Evolutionary conservation across 30 jellyfish, hydroid and myxozoan species (phyloP), one percentile per base, ranked within the genome.

Genomic region (Aurelia aurita complex sp. Pacific): DNA sequence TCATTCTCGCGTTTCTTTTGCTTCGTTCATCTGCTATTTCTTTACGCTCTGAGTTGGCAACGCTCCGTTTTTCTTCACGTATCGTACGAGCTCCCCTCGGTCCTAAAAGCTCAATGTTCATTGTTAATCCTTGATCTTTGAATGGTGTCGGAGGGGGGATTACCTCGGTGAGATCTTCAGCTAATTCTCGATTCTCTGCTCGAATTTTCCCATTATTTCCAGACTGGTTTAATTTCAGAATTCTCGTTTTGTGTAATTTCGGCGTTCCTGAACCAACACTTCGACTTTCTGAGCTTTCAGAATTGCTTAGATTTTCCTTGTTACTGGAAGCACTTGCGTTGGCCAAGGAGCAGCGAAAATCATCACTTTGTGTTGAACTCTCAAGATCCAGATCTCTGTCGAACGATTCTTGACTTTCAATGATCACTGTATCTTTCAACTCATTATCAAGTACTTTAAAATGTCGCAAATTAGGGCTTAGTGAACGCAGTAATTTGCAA

Each of bases 111-210:
- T 81, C 91, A 23, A 83, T 42, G n/a, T 83, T 73, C 73, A 83
- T 74, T 65, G 33, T 63, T 53, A 76, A 19, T 5, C 71, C 83
- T 35, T 74, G 86, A 64, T 83, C 86, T 53, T 65, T 83, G 43
- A 73, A 83, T 4, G 86, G 92, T 8, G 86, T 83, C 42, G 85
- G 92, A 6, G 92, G 78, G 2, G 91, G 84, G 15, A 82, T 68
- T 13, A 68, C 71, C 35, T 82, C 91, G 6, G 83, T 82, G 4
- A 69, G 36, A n/a, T 18, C 73, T 16, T 68, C 84, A 40, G 32
- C 65, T 13, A 16, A 46, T 11, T 43, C 35, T 38, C n/a, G 69
- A 10, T 43, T 19, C 36, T 33, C 60, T 23, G 8, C 34, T 12
- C 14, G 17, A 15, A 71, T 17, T 46, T 18, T 59, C 55, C 64